Conservation (phyloP, 2,797 vertebrate genomes). For the Rousettus madagascariensis region DNA sequence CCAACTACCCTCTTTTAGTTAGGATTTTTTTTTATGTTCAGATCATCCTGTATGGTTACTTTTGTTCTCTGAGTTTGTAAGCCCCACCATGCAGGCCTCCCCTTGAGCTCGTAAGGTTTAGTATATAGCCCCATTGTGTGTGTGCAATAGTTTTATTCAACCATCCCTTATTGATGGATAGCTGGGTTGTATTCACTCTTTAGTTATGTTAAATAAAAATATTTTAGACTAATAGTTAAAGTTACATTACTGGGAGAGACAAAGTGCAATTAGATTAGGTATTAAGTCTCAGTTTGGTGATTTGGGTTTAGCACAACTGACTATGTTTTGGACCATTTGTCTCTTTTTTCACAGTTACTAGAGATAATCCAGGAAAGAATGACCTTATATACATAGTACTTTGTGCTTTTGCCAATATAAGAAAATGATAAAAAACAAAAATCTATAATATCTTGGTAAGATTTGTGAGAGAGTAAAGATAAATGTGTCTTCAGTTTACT, state of each 20-base stretch:
- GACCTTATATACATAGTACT: neutral
- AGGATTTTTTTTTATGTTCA: no score
- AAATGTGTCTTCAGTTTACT: neutral
- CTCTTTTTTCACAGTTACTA: neutral
- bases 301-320: neutral
- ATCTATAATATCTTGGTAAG: neutral
- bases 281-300: neutral
- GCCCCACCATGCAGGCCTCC: no score
- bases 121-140: neutral
- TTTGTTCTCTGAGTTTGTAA: no score
- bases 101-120: no score
- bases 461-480: neutral
- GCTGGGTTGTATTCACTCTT: neutral
- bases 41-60: no score
- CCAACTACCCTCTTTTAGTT: no score
- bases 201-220: neutral
- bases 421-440: neutral
- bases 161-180: neutral
- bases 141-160: neutral
- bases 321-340: neutral
- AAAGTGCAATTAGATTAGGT: neutral
- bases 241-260: neutral
- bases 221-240: no score
- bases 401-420: neutral
- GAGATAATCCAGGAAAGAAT: neutral